A percentile compares a stretch with the other conserved stretches of the same genome.
Evolutionary conservation across 2,113 vertebrate species (phyloP).

Genomic region (Alexandromys fortis): DNA sequence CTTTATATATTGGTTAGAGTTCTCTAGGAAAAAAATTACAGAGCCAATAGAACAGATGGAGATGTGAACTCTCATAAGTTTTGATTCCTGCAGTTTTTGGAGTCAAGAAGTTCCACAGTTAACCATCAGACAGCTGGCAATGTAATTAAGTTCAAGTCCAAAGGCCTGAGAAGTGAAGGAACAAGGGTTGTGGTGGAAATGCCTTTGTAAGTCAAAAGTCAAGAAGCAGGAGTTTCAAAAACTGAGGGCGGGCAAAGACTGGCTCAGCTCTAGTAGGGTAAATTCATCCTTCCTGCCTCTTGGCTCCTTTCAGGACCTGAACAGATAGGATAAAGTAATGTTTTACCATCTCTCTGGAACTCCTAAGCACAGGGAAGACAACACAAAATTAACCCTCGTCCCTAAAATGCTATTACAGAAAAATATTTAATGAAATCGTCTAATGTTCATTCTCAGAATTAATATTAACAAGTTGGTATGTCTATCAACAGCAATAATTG

Average conservation of each 20-base stretch:
- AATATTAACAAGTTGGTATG: background rate
- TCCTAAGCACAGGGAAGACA: background rate
- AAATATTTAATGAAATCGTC: background rate
- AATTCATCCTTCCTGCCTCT: background rate
- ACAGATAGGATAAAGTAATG: background rate
- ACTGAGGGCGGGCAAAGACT: background rate
- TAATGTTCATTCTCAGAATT: background rate
- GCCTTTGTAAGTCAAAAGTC: background rate
- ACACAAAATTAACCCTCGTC: background rate
- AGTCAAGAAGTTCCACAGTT: background rate
- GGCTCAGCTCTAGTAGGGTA: background rate
- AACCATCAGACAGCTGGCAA: background rate
- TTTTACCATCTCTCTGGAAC: background rate
- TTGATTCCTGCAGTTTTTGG: background rate
- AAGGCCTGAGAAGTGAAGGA: background rate
- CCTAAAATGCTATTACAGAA: background rate
- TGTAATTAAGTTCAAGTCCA: background rate
- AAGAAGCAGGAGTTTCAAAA: background rate
- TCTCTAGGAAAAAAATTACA: background rate
- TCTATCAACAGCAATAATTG: slow-evolving; percentile 3
- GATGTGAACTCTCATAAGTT: background rate
- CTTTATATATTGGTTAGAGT: background rate
- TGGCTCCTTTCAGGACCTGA: background rate
- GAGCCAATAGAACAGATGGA: background rate
- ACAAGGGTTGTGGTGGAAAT: background rate